phyloP scores from a whole-genome alignment of 37 sponge, comb jelly and placozoan species.

The Bolinopsis microptera region DNA sequence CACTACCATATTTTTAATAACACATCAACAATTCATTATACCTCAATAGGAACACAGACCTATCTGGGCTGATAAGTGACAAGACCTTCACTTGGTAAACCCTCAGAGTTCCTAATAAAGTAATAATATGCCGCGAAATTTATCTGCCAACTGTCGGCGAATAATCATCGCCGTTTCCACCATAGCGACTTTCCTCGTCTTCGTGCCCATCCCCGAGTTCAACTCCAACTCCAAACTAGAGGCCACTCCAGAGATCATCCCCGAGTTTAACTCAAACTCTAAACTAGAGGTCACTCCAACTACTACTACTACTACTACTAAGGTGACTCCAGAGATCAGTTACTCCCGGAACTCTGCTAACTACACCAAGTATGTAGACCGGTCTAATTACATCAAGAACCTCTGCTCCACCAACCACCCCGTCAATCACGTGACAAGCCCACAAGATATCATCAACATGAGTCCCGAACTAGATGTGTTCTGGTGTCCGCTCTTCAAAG shows the following conservation, averaged over 20 bases:
- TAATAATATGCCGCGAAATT: background rate
- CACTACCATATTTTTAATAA: too few relatives aligned
- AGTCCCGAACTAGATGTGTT: background rate
- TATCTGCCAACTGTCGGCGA: background rate
- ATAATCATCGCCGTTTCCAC: background rate
- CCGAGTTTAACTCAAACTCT: too few relatives aligned
- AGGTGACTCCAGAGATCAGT: too few relatives aligned
- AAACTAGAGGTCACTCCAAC: too few relatives aligned
- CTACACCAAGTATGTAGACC: background rate
- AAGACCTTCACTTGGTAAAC: too few relatives aligned
- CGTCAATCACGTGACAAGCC: background rate
- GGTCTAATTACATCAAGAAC: background rate
- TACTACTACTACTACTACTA: too few relatives aligned
- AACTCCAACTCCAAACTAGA: background rate
- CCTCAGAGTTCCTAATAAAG: too few relatives aligned
- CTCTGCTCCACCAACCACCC: background rate
- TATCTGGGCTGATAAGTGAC: too few relatives aligned
- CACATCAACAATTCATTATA: too few relatives aligned
- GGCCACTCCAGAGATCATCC: background rate
- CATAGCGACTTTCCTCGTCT: background rate
- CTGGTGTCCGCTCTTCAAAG: slow-evolving; percentile 58
- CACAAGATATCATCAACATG: background rate
- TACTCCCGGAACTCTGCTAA: background rate
- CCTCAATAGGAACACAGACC: too few relatives aligned
- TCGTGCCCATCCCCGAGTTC: background rate